Percentiles rank a stretch among this genome's conserved stretches.
These are phyloP conservation scores for Drymonia ruficornis DNA, from an alignment of 2,888 invertebrate species.

Conservation along the genomic window DNA sequence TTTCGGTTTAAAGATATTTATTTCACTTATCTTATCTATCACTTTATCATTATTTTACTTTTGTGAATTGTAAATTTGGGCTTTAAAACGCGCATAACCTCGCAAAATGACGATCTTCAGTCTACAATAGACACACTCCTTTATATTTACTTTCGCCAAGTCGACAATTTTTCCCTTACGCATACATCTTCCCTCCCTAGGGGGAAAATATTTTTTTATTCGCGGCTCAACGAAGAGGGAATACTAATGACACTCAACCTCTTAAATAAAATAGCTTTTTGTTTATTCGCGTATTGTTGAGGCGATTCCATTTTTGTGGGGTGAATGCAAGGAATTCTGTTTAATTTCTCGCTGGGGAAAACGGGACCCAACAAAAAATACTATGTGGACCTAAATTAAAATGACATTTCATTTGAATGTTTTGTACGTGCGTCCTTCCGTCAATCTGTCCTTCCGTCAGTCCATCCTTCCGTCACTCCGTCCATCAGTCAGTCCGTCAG, in stretches of 20 bases:
- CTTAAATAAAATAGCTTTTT: constrained; percentile 4
- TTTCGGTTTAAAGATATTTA: too few relatives aligned
- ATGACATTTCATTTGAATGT: too few relatives aligned
- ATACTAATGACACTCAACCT: constrained; percentile 12
- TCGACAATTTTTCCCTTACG: constrained; percentile 9
- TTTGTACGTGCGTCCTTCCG: too few relatives aligned
- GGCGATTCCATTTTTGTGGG: not conserved
- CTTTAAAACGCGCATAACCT: not conserved
- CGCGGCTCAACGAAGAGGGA: constrained; percentile 4
- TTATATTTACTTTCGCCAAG: constrained; percentile 8
- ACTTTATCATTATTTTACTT: too few relatives aligned
- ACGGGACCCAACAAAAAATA: not conserved
- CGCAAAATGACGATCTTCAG: not conserved
- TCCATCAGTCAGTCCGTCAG: too few relatives aligned
- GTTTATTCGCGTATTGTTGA: constrained; percentile 4
- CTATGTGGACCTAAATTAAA: too few relatives aligned
- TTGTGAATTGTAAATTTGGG: too few relatives aligned
- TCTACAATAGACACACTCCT: not conserved
- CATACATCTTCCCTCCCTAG: constrained; percentile 9
- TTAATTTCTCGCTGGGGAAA: not conserved
- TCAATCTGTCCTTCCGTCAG: too few relatives aligned
- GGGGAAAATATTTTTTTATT: not conserved
- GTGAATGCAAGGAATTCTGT: not conserved
- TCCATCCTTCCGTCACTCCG: too few relatives aligned
- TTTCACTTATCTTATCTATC: too few relatives aligned